A percentile compares a stretch with the other conserved stretches of the same genome.
Evolutionary conservation across 1,140 invertebrate species (phyloP).

Genomic region (Scylla paramamosain): DNA sequence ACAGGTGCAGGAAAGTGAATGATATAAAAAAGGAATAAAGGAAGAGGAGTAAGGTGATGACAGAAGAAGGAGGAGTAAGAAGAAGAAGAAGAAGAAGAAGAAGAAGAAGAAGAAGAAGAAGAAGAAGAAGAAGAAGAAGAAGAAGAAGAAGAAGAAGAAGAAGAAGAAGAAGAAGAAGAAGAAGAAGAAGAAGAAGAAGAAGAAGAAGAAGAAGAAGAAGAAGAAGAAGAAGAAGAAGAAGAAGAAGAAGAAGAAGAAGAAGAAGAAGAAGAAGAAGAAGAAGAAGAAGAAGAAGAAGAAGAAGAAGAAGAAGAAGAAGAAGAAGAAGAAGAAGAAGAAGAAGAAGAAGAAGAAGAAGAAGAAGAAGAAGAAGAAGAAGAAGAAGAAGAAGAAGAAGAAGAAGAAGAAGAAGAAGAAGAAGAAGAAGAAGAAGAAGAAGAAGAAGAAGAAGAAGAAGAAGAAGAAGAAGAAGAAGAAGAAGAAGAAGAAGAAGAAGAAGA

Average conservation of each 20-base stretch:
- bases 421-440: neutral
- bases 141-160: neutral
- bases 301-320: neutral
- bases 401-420: neutral
- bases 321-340: neutral
- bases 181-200: neutral
- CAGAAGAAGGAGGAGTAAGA: neutral
- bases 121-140: neutral
- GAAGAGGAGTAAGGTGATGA: neutral
- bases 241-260: neutral
- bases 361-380: neutral
- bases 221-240: conserved; percentile 5
- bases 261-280: neutral
- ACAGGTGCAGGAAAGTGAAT: too few relatives aligned
- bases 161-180: neutral
- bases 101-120: neutral
- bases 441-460: neutral
- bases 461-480: neutral
- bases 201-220: neutral
- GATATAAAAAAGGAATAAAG: too few relatives aligned
- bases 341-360: neutral
- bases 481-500: neutral
- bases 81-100: neutral
- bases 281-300: neutral
- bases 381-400: neutral